These are phyloP conservation scores for Eudorcas thomsonii DNA, from an alignment of 2,113 vertebrate genomes.

Conservation along the genomic window DNA sequence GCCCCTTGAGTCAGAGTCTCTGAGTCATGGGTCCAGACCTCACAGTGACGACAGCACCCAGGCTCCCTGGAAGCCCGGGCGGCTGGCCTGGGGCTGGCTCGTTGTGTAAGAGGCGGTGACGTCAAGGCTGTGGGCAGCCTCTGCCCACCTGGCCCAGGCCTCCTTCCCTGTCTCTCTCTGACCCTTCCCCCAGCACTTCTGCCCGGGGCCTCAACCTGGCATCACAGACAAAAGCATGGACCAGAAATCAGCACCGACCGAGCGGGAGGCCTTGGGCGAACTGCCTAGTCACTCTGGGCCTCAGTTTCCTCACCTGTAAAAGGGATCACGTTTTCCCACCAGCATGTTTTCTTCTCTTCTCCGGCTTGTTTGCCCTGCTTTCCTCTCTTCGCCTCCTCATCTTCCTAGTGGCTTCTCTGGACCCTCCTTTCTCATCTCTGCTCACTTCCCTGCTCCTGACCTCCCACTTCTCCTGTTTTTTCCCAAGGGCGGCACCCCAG, in stretches of 20 bases:
- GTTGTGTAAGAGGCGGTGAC: background rate
- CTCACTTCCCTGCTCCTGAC: background rate
- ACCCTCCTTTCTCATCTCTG: background rate
- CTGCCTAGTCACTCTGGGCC: background rate
- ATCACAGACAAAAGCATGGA: background rate
- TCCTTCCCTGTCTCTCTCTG: background rate
- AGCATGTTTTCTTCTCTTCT: background rate
- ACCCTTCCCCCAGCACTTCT: background rate
- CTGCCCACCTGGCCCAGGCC: background rate
- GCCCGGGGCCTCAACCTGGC: background rate
- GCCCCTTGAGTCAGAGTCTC: background rate
- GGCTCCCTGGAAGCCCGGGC: background rate
- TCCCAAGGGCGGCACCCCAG: background rate
- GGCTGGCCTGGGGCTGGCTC: background rate
- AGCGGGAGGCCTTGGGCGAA: background rate
- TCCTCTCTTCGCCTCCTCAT: background rate
- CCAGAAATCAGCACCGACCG: background rate
- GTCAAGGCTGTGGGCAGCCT: background rate
- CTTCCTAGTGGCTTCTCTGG: background rate
- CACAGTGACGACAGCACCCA: background rate
- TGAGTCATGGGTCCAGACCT: slow-evolving; percentile 14
- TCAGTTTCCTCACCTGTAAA: background rate
- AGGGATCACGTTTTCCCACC: background rate
- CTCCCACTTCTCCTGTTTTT: background rate
- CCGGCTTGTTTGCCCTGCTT: background rate